Conservation (phyloP, 92 coral and sea anemone genomes). For the Phenganax subtilis region DNA sequence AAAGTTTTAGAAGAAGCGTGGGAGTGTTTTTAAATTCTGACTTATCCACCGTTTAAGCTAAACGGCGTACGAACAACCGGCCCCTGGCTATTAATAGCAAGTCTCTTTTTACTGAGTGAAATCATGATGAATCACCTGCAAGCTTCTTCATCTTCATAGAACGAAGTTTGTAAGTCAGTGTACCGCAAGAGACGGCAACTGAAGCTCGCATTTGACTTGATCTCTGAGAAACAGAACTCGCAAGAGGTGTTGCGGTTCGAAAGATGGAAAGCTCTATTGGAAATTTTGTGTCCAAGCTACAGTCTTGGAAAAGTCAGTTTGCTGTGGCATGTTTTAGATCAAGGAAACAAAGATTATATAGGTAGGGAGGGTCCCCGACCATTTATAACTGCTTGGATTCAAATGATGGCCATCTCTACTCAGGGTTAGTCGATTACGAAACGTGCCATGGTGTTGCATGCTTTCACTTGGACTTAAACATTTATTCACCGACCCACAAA, state of each 20-base stretch:
- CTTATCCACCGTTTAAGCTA: too few relatives aligned
- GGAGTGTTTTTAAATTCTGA: too few relatives aligned
- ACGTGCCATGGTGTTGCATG: not conserved
- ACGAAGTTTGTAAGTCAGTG: slow-evolving; percentile 88
- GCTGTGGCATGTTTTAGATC: slow-evolving; percentile 85
- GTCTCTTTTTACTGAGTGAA: too few relatives aligned
- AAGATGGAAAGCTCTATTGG: slow-evolving; percentile 63
- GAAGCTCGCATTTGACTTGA: slow-evolving; percentile 85
- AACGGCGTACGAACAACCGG: too few relatives aligned
- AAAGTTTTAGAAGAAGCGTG: too few relatives aligned
- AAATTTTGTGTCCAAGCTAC: slow-evolving; percentile 76
- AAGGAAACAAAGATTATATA: slow-evolving; percentile 62
- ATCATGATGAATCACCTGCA: too few relatives aligned
- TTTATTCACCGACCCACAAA: too few relatives aligned
- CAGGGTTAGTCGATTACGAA: not conserved
- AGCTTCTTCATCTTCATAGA: slow-evolving; percentile 41
- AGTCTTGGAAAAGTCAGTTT: slow-evolving; percentile 75
- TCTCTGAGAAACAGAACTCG: slow-evolving; percentile 60
- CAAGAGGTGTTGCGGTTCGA: slow-evolving; percentile 74
- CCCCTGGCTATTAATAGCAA: too few relatives aligned
- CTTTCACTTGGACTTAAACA: not conserved
- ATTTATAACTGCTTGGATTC: not conserved
- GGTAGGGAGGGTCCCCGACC: slow-evolving; percentile 34
- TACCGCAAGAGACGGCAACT: slow-evolving; percentile 88
- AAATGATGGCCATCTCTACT: not conserved